Percentiles rank a stretch among this genome's conserved stretches.
These are phyloP conservation scores for Drosophila pegasa DNA, from an alignment of 2,888 invertebrate species.

Conservation along the genomic window DNA sequence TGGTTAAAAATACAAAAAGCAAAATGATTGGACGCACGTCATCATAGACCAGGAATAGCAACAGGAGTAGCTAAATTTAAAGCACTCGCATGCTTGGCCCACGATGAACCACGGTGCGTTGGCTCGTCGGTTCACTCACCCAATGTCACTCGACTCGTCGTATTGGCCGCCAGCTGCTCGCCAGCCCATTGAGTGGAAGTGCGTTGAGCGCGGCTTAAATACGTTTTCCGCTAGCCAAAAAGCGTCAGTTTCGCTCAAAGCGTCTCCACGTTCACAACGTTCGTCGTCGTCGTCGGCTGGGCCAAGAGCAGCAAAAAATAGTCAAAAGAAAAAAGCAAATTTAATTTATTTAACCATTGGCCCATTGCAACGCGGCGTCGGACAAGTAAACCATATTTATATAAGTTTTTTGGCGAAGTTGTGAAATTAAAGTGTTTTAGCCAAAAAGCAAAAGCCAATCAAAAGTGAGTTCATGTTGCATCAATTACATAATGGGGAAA, in stretches of 20 bases:
- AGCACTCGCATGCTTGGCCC: conserved; percentile 15
- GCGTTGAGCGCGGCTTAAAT: conserved; percentile 81
- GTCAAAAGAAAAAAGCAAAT: conserved; percentile 1
- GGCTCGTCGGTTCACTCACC: not conserved
- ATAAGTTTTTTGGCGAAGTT: conserved; percentile 68
- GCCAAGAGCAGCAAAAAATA: conserved; percentile 24
- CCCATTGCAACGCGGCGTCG: conserved; percentile 56
- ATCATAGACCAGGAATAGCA: conserved; percentile 23
- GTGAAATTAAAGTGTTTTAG: conserved; percentile 60
- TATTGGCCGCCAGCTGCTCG: conserved; percentile 41
- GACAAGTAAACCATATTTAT: conserved; percentile 60
- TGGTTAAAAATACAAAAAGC: conserved; percentile 1
- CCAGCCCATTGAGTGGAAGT: conserved; percentile 58
- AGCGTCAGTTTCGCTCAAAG: conserved; percentile 83
- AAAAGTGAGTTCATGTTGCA: conserved; percentile 50
- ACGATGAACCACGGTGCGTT: conserved; percentile 9
- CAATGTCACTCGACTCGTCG: conserved; percentile 16
- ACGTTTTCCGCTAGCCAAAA: conserved; percentile 82
- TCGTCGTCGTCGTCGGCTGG: conserved; percentile 51
- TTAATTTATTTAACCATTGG: conserved; percentile 40
- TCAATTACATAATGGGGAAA: conserved; percentile 55
- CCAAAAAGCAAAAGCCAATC: conserved; percentile 1
- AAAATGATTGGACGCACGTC: conserved; percentile 1
- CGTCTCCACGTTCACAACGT: conserved; percentile 83
- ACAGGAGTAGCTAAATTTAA: conserved; percentile 18